Conservation (phyloP, 2,888 invertebrate genomes). For the Xestobium rufovillosum region DNA sequence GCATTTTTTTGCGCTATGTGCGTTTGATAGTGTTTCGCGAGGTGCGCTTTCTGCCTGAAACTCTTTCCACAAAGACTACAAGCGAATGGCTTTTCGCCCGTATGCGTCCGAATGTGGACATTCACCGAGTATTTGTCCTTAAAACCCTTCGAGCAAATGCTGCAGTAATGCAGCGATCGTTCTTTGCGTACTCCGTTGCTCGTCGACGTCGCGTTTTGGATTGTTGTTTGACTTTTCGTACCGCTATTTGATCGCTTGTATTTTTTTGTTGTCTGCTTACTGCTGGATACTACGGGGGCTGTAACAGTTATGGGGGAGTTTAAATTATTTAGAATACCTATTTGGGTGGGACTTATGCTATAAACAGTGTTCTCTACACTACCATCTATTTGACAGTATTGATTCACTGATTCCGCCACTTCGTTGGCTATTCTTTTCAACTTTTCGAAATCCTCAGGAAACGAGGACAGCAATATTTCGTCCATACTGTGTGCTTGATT, state of each 20-base stretch:
- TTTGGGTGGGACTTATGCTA: conserved; percentile 40
- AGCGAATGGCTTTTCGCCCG: conserved; percentile 95
- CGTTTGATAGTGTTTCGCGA: conserved; percentile 89
- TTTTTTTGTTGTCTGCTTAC: conserved; percentile 59
- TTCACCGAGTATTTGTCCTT: conserved; percentile 97
- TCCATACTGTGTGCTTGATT: conserved; percentile 52
- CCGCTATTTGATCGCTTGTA: conserved; percentile 55
- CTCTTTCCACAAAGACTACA: conserved; percentile 91
- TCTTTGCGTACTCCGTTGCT: conserved; percentile 75
- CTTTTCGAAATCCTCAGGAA: conserved; percentile 78
- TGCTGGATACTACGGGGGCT: conserved; percentile 54
- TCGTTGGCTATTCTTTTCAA: conserved; percentile 77
- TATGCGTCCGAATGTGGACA: conserved; percentile 95
- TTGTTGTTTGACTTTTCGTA: conserved; percentile 32
- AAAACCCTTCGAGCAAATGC: conserved; percentile 89
- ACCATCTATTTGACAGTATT: conserved; percentile 53
- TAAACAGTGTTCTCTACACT: conserved; percentile 50
- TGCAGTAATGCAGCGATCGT: conserved; percentile 82
- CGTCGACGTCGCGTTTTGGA: conserved; percentile 49
- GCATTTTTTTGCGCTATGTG: conserved; percentile 81
- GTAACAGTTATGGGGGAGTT: conserved; percentile 42
- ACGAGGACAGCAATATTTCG: conserved; percentile 60
- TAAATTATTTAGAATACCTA: conserved; percentile 38
- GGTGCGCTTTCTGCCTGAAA: conserved; percentile 85
- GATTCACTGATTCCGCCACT: conserved; percentile 68